A percentile compares a stretch with the other conserved stretches of the same genome.
phyloP scores from a whole-genome alignment of 2,113 vertebrate genomes.

The Cygnus atratus region DNA sequence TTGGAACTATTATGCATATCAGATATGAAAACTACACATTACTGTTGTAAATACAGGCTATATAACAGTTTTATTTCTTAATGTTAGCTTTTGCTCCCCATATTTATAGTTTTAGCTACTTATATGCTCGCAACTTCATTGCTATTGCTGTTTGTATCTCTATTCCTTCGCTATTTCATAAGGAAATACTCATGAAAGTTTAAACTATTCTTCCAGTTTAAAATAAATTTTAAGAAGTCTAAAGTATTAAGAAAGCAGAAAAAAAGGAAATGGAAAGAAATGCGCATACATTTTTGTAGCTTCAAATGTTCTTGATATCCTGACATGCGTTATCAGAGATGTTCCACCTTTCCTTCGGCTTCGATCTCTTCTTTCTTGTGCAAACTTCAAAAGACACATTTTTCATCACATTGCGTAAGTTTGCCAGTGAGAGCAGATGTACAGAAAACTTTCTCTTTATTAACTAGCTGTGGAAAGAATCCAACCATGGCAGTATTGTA shows the following conservation, averaged over 20 bases:
- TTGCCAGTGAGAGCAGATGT: background rate
- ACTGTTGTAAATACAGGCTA: background rate
- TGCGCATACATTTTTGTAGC: background rate
- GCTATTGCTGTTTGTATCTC: background rate
- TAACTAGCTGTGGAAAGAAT: background rate
- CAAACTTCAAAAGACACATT: conserved; percentile 5
- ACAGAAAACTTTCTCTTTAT: background rate
- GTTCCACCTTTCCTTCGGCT: conserved; percentile 25
- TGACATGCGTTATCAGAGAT: background rate
- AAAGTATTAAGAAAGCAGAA: background rate
- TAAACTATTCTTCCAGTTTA: background rate
- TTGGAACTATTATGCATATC: background rate
- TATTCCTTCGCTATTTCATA: background rate
- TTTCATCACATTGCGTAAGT: background rate
- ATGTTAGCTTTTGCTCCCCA: background rate
- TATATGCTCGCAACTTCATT: background rate
- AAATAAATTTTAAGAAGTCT: background rate
- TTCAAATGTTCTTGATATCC: background rate
- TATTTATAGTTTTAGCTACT: background rate
- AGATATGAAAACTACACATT: background rate
- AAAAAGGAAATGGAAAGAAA: background rate
- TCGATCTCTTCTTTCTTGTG: background rate
- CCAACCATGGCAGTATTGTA: background rate
- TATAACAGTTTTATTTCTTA: background rate
- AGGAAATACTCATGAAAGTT: background rate